Base-by-base conservation (phyloP, 1,140 invertebrate genomes). In the Aethina tumida region DNA sequence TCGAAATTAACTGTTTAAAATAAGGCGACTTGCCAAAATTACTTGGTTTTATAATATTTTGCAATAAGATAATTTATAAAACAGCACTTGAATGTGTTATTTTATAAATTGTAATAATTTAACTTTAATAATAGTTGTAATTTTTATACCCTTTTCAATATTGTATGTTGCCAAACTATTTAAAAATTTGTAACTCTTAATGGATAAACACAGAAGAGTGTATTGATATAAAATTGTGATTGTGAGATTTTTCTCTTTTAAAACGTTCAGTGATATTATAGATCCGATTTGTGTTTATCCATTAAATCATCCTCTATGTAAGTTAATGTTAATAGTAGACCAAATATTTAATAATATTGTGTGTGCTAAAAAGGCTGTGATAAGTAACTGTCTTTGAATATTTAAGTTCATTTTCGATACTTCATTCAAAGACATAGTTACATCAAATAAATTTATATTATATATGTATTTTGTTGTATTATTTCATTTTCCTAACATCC, bases 341-440 rank as follows among this genome's bases (percentile, higher is more conserved):
- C 35, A 35, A 41, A 41, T 41, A 41, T 41, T 45, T 35, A 35
- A 41, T 38, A 43, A 41, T 39, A 42, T 39, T 35, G 47, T 43
- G 47, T 50, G 47, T 46, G 41, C 45, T 41, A 47, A 36, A 39
- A 34, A 47, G 48, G 39, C 48, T 50, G 48, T 50, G 48, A 50
- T 50, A 50, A 21, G 25, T 29, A 31, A 37, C 42, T 21, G 31
- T 32, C 32, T 41, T 25, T 44, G 25, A 22, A 29, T 20, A 41
- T 32, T 36, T 35, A 37, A n/a, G n/a, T n/a, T n/a, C n/a, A n/a
- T n/a, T n/a, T n/a, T n/a, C n/a, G n/a, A n/a, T n/a, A n/a, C n/a
- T n/a, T n/a, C n/a, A n/a, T n/a, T n/a, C n/a, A n/a, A n/a, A n/a
- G n/a, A n/a, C n/a, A n/a, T n/a, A n/a, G n/a, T n/a, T n/a, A n/a